phyloP scores from a whole-genome alignment of 1,140 invertebrate species.

The Homalodisca vitripennis region DNA sequence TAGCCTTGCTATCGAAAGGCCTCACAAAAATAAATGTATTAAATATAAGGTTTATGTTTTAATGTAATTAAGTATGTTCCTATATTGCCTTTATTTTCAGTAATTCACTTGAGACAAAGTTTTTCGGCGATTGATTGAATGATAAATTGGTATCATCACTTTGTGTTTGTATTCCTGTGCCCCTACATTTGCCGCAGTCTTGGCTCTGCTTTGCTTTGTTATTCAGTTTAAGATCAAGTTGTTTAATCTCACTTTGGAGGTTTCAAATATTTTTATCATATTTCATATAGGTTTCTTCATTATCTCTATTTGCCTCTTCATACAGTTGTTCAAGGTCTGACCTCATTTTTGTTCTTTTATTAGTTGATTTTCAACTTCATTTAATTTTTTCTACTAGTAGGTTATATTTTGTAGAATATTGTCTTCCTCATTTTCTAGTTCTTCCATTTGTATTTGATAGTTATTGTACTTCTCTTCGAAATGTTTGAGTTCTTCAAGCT shows the following conservation, averaged over 20 bases:
- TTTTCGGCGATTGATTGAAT: background rate
- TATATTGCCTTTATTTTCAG: background rate
- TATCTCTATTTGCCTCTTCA: background rate
- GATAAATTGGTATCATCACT: background rate
- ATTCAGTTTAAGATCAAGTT: background rate
- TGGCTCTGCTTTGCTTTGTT: background rate
- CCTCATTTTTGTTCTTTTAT: background rate
- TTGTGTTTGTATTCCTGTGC: background rate
- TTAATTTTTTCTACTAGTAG: slow-evolving; percentile 1
- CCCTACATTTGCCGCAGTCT: background rate
- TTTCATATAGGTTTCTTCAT: background rate
- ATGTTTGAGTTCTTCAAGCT: background rate
- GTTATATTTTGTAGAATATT: background rate
- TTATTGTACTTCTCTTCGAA: background rate
- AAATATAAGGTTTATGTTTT: too few relatives aligned
- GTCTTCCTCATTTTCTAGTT: background rate
- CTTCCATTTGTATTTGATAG: background rate
- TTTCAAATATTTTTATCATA: background rate
- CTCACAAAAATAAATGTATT: too few relatives aligned
- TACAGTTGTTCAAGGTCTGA: background rate
- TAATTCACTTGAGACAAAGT: background rate
- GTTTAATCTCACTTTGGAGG: background rate
- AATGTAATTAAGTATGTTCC: too few relatives aligned
- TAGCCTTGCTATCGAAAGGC: too few relatives aligned
- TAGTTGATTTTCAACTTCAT: background rate